Evolutionary conservation across 2,888 invertebrate species (phyloP).

Genomic region (Cepaea hortensis): DNA sequence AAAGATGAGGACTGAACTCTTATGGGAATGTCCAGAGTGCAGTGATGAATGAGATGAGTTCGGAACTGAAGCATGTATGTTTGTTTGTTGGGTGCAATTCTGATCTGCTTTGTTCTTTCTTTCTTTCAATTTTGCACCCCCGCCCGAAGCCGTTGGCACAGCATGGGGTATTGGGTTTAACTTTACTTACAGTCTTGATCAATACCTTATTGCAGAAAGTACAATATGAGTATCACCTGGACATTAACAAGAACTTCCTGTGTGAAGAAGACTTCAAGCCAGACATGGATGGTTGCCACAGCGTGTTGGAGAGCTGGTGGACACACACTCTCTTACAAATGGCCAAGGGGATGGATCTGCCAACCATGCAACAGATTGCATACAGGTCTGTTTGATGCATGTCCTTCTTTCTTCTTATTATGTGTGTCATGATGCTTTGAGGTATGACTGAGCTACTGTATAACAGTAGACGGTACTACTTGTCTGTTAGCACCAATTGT

Average conservation of each 20-base stretch:
- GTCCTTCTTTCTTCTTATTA: background rate
- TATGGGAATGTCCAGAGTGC: no score
- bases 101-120: background rate
- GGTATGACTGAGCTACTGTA: background rate
- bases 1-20: no score
- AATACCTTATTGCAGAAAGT: slow-evolving; percentile 21
- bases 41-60: no score
- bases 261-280: slow-evolving; percentile 28
- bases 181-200: background rate
- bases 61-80: background rate
- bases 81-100: background rate
- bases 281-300: background rate
- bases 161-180: background rate
- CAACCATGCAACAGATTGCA: slow-evolving; percentile 36
- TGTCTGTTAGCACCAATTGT: no score
- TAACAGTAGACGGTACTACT: background rate
- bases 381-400: slow-evolving; percentile 24
- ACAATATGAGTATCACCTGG: background rate
- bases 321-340: background rate
- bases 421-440: background rate
- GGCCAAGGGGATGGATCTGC: slow-evolving; percentile 1
- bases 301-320: slow-evolving; percentile 23
- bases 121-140: background rate
- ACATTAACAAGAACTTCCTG: slow-evolving; percentile 22
- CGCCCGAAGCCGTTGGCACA: background rate